Evolutionary conservation across 2,888 invertebrate genomes (phyloP).

Genomic region (Hemaris fuciformis): DNA sequence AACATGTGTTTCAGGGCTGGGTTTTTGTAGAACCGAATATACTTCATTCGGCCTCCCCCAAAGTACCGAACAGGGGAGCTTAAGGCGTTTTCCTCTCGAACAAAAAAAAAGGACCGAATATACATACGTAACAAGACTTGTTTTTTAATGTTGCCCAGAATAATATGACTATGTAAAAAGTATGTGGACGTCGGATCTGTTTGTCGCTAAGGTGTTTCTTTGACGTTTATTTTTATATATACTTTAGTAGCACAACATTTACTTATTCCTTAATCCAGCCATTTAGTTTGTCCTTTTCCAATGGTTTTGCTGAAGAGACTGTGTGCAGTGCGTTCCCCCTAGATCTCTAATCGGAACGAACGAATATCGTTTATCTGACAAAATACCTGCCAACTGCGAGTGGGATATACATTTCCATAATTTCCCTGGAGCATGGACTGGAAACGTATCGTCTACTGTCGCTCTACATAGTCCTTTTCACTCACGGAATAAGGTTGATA

Average conservation of each 20-base stretch:
- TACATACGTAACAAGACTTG: too few species aligned
- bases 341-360: slow-evolving; percentile 42
- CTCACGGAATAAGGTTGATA: not conserved
- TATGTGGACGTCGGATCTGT: too few species aligned
- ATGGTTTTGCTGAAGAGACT: not conserved
- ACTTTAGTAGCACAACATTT: not conserved
- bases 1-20: too few species aligned
- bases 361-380: slow-evolving; percentile 55
- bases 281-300: not conserved
- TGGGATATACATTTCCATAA: slow-evolving; percentile 53
- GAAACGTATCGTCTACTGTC: not conserved
- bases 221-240: not conserved
- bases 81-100: too few species aligned
- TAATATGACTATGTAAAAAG: too few species aligned
- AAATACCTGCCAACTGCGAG: slow-evolving; percentile 54
- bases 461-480: not conserved
- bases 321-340: not conserved
- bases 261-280: not conserved
- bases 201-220: not conserved
- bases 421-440: slow-evolving; percentile 44
- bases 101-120: too few species aligned
- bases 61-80: too few species aligned
- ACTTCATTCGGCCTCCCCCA: too few species aligned
- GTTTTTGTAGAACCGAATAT: too few species aligned
- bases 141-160: too few species aligned